Percentiles rank a stretch among this genome's conserved stretches.
These are phyloP conservation scores for Lamproptera curius DNA, from an alignment of 2,888 invertebrate species.

Conservation along the genomic window DNA sequence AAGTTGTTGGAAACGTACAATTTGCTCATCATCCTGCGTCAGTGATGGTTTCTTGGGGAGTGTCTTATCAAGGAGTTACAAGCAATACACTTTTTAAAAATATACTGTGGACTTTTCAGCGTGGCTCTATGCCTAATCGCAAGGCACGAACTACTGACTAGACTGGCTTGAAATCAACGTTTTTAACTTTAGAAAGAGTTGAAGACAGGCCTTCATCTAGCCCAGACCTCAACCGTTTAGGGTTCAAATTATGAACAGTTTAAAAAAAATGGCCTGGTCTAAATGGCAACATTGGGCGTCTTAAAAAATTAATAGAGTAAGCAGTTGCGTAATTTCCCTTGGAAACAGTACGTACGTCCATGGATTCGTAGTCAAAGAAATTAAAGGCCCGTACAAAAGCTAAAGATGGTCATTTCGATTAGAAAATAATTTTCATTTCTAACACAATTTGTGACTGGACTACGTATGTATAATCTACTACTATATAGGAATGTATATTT, in stretches of 20 bases:
- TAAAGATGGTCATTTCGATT: not conserved
- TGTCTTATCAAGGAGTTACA: too few species aligned
- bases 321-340: not conserved
- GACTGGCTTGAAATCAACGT: not conserved
- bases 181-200: not conserved
- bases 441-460: too few species aligned
- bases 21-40: too few species aligned
- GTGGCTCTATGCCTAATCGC: too few species aligned
- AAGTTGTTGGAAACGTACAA: too few species aligned
- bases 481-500: too few species aligned
- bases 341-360: too few species aligned
- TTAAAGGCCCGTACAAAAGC: not conserved
- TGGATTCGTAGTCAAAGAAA: too few species aligned
- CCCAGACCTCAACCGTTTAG: not conserved
- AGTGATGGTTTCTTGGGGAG: not conserved
- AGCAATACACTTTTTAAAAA: too few species aligned
- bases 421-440: not conserved
- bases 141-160: too few species aligned
- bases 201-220: not conserved
- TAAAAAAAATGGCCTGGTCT: not conserved
- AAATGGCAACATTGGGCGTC: not conserved
- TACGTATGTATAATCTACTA: too few species aligned
- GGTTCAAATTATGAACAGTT: not conserved
- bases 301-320: not conserved
- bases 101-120: too few species aligned